A percentile compares a stretch with the other conserved stretches of the same genome.
Evolutionary conservation across 64 coral and sea anemone species (phyloP).

Genomic region (Acropora yongei): DNA sequence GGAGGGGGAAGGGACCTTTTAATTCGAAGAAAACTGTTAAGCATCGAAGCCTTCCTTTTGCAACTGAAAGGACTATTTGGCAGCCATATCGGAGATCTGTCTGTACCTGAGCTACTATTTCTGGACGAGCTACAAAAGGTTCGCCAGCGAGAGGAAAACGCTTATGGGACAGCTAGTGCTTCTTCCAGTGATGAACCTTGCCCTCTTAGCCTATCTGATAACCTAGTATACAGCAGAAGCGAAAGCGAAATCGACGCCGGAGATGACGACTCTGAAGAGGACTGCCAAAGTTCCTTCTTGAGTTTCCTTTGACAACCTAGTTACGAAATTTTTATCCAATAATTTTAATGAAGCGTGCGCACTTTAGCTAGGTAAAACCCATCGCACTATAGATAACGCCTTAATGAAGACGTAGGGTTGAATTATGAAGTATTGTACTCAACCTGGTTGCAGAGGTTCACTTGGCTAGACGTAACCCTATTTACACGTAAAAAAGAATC

Average conservation of each 20-base stretch:
- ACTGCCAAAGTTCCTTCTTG: too few species aligned
- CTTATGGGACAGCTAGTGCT: background rate
- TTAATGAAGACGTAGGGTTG: too few species aligned
- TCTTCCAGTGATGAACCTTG: background rate
- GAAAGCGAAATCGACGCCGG: background rate
- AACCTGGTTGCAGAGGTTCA: too few species aligned
- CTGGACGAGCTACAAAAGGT: too few species aligned
- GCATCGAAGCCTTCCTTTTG: background rate
- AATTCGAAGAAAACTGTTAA: background rate
- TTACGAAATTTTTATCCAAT: too few species aligned
- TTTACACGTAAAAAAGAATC: too few species aligned
- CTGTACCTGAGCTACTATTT: background rate
- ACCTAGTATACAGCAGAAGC: background rate
- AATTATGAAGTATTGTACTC: too few species aligned
- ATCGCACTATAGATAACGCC: too few species aligned
- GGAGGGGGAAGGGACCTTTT: background rate
- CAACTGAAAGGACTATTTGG: background rate
- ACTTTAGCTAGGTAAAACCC: too few species aligned
- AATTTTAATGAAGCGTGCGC: too few species aligned
- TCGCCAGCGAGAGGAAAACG: background rate
- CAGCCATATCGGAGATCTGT: background rate
- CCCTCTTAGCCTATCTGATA: background rate
- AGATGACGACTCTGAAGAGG: background rate
- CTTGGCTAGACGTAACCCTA: too few species aligned
- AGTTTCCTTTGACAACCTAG: background rate